phyloP scores from a whole-genome alignment of 2,888 invertebrate genomes.

The Charanyca ferruginea region DNA sequence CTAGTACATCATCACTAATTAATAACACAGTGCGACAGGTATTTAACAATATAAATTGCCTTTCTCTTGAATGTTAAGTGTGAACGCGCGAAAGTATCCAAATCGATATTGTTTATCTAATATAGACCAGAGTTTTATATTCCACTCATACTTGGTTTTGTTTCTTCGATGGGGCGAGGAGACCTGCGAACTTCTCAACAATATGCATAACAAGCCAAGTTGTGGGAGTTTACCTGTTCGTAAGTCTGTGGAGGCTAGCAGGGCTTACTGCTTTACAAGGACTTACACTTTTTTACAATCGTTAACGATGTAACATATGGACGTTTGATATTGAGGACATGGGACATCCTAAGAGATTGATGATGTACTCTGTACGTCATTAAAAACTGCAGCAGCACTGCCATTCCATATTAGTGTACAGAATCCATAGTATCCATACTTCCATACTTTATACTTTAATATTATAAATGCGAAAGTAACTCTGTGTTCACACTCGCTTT shows the following conservation, averaged over 20 bases:
- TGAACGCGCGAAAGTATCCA: no score
- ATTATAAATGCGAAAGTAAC: no score
- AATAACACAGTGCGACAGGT: no score
- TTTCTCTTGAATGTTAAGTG: no score
- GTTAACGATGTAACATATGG: neutral
- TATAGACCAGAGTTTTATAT: neutral
- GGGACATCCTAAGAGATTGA: neutral
- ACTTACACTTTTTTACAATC: conserved; percentile 3
- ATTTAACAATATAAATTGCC: no score
- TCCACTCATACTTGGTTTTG: conserved; percentile 1
- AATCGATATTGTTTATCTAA: neutral
- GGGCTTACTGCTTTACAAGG: neutral
- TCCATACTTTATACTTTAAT: no score
- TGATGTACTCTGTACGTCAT: neutral
- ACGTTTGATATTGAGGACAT: no score
- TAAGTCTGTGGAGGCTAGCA: neutral
- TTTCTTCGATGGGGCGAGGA: neutral
- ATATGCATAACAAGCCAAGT: conserved; percentile 42
- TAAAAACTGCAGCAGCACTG: no score
- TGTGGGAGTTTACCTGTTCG: conserved; percentile 16
- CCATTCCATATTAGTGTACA: no score
- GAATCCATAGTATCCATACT: no score
- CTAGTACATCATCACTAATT: no score
- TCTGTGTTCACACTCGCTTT: no score
- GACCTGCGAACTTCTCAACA: conserved; percentile 20